Evolutionary conservation across 2,797 vertebrate species (phyloP).

Genomic region (Silurus lanzhouensis): DNA sequence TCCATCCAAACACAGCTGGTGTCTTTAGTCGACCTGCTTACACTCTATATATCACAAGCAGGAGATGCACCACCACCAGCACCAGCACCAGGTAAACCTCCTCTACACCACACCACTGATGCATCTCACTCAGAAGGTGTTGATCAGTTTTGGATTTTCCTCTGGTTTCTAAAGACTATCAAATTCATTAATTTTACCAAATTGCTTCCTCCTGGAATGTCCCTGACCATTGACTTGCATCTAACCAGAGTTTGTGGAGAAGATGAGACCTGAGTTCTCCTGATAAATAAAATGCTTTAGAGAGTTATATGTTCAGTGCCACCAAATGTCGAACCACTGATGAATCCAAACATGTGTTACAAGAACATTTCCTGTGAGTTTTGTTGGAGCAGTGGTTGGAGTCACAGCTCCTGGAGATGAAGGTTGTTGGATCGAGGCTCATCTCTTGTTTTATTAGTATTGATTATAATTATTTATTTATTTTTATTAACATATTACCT

Average conservation of each 20-base stretch:
- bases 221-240: neutral
- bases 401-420: neutral
- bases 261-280: neutral
- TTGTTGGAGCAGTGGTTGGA: neutral
- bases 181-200: neutral
- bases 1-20: slow-evolving; percentile 88
- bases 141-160: neutral
- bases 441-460: too few relatives aligned
- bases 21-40: slow-evolving; percentile 82
- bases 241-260: neutral
- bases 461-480: too few relatives aligned
- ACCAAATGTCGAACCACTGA: neutral
- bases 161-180: neutral
- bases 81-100: slow-evolving; percentile 42
- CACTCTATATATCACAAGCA: slow-evolving; percentile 77
- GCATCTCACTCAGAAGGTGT: neutral
- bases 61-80: slow-evolving; percentile 41
- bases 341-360: neutral
- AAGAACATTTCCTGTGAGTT: neutral
- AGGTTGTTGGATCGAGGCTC: neutral
- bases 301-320: neutral
- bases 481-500: too few relatives aligned
- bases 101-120: neutral
- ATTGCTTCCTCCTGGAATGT: neutral
- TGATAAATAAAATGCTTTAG: neutral